Evolutionary conservation across 2,888 invertebrate species (phyloP).

Genomic region (Caenorhabditis becei): DNA sequence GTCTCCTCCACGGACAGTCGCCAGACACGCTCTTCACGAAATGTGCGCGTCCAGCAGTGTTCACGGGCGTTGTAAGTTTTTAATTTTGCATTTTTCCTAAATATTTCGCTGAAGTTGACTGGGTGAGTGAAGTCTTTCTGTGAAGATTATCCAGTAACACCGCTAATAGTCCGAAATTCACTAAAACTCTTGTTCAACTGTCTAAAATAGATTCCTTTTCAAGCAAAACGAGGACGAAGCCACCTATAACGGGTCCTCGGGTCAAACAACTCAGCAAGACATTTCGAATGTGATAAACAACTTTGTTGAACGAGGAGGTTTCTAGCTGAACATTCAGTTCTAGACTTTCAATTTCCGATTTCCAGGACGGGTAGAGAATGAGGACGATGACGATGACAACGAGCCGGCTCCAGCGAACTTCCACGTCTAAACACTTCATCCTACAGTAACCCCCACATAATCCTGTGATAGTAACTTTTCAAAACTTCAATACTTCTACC

Average conservation of each 20-base stretch:
- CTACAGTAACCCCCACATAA: slow-evolving; percentile 3
- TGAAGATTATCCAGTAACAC: slow-evolving; percentile 9
- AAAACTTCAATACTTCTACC: slow-evolving; percentile 23
- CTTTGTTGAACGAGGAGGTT: slow-evolving; percentile 32
- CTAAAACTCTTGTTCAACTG: slow-evolving; percentile 5
- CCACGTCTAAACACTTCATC: slow-evolving; percentile 24
- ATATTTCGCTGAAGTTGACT: neutral
- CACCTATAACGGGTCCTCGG: slow-evolving; percentile 17
- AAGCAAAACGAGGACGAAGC: slow-evolving; percentile 49
- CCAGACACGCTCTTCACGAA: slow-evolving; percentile 57
- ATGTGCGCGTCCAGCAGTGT: slow-evolving; percentile 62
- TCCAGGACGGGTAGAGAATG: slow-evolving; percentile 34
- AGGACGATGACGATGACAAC: slow-evolving; percentile 43
- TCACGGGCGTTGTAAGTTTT: slow-evolving; percentile 52
- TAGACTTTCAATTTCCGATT: neutral
- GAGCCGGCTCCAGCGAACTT: slow-evolving; percentile 50
- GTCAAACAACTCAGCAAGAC: slow-evolving; percentile 37
- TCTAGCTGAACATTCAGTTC: slow-evolving; percentile 13
- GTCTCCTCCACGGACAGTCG: slow-evolving; percentile 70
- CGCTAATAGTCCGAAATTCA: slow-evolving; percentile 23
- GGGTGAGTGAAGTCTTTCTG: neutral
- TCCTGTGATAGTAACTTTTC: slow-evolving; percentile 33
- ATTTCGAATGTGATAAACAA: slow-evolving; percentile 50
- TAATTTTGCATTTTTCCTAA: slow-evolving; percentile 1
- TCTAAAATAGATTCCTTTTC: slow-evolving; percentile 20